A percentile compares a stretch with the other conserved stretches of the same genome.
These are phyloP conservation scores for Nothura maculosa DNA, from an alignment of 2,797 vertebrate species.

Conservation along the genomic window DNA sequence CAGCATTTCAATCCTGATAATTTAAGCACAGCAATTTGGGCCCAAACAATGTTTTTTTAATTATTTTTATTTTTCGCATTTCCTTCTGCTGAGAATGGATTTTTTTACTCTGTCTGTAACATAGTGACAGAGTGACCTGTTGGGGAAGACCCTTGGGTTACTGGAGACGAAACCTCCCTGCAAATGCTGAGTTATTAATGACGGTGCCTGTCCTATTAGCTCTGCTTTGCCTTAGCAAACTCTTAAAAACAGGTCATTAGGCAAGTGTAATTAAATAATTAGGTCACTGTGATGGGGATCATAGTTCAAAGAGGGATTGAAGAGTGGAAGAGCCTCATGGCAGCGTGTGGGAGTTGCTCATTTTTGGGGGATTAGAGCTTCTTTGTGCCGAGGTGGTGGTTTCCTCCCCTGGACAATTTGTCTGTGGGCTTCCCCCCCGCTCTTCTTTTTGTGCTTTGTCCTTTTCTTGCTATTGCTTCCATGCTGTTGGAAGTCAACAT, in stretches of 20 bases:
- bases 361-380: background rate
- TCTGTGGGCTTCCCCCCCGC: background rate
- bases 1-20: accelerated
- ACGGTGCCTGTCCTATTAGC: accelerated
- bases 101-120: accelerated
- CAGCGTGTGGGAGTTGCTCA: background rate
- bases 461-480: background rate
- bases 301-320: background rate
- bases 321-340: background rate
- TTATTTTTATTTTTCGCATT: too few relatives aligned
- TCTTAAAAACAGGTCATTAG: background rate
- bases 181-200: accelerated
- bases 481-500: background rate
- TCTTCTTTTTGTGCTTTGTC: background rate
- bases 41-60: background rate
- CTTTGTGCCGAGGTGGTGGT: background rate
- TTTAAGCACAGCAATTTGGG: background rate
- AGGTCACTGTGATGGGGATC: background rate
- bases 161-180: background rate
- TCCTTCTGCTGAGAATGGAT: too few relatives aligned
- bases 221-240: background rate
- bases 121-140: accelerated
- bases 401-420: background rate
- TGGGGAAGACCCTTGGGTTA: background rate
- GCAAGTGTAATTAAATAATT: background rate